Evolutionary conservation across 2,888 invertebrate genomes (phyloP).

Genomic region (Platerodrilus igneus): DNA sequence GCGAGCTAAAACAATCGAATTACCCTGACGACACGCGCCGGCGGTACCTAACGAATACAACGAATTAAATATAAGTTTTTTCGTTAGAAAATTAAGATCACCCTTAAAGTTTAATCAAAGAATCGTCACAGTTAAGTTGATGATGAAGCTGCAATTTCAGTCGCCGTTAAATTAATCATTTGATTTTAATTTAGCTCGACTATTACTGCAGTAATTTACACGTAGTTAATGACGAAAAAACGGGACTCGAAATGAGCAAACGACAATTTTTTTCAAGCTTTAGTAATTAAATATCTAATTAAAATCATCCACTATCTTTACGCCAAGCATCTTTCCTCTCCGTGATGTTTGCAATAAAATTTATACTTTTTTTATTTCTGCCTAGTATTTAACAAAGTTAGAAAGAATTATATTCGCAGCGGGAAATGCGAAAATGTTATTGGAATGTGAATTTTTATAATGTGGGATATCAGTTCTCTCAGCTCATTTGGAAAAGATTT

Average conservation of each 20-base stretch:
- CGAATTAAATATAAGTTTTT: too few species aligned
- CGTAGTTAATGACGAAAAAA: constrained; percentile 40
- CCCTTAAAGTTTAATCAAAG: constrained; percentile 30
- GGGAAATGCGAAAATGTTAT: too few species aligned
- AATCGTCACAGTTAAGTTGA: constrained; percentile 39
- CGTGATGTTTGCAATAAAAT: constrained; percentile 17
- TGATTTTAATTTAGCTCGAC: constrained; percentile 45
- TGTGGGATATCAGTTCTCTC: too few species aligned
- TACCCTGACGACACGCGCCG: constrained; percentile 20
- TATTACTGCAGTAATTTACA: constrained; percentile 44
- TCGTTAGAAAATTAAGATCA: too few species aligned
- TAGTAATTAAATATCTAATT: constrained; percentile 44
- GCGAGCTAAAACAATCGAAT: constrained; percentile 40
- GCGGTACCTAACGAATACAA: constrained; percentile 14
- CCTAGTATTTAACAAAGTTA: too few species aligned
- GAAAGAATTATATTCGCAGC: too few species aligned
- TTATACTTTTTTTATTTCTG: constrained; percentile 15
- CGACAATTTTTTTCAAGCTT: constrained; percentile 39
- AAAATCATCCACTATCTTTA: constrained; percentile 40
- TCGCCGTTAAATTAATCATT: constrained; percentile 45
- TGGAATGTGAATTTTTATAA: too few species aligned
- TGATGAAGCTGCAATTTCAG: constrained; percentile 44
- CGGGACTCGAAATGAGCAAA: constrained; percentile 37
- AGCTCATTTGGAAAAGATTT: too few species aligned
- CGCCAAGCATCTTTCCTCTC: constrained; percentile 15